A percentile compares a stretch with the other conserved stretches of the same genome.
These are phyloP conservation scores for Helleia helle DNA, from an alignment of 2,888 invertebrate species.

Conservation along the genomic window DNA sequence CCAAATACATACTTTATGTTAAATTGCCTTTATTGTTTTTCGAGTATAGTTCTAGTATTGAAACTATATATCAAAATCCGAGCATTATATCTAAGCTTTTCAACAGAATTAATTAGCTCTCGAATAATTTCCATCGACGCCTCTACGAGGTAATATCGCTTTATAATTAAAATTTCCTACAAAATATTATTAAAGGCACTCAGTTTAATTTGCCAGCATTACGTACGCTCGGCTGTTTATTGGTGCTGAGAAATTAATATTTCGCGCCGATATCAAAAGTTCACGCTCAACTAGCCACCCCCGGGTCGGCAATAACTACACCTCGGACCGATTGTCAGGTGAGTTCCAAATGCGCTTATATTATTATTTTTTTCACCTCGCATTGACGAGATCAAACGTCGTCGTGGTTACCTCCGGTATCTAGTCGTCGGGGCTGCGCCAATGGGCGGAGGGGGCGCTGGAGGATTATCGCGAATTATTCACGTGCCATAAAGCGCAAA, in stretches of 20 bases:
- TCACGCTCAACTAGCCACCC: conserved; percentile 70
- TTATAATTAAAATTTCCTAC: conserved; percentile 57
- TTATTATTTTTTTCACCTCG: conserved; percentile 57
- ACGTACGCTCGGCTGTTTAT: conserved; percentile 60
- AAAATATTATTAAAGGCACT: conserved; percentile 63
- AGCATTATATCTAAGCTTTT: conserved; percentile 20
- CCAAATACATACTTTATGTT: no score
- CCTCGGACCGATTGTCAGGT: conserved; percentile 60
- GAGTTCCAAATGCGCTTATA: conserved; percentile 62
- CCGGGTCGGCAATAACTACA: conserved; percentile 55
- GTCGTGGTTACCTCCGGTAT: conserved; percentile 37
- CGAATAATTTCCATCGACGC: conserved; percentile 31
- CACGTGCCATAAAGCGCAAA: conserved; percentile 68
- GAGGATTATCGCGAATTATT: conserved; percentile 62
- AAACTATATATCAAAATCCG: conserved; percentile 10
- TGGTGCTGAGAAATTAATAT: conserved; percentile 70
- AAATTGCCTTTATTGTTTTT: no score
- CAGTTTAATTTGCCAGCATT: conserved; percentile 67
- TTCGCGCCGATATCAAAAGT: conserved; percentile 70
- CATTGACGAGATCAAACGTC: conserved; percentile 59
- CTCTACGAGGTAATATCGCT: conserved; percentile 40
- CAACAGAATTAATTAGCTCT: conserved; percentile 31
- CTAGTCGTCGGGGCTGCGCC: conserved; percentile 19
- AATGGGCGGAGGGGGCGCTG: conserved; percentile 18
- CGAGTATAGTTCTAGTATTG: no score